Conservation (phyloP, 2,888 invertebrate genomes). For the Andrena minutula region DNA sequence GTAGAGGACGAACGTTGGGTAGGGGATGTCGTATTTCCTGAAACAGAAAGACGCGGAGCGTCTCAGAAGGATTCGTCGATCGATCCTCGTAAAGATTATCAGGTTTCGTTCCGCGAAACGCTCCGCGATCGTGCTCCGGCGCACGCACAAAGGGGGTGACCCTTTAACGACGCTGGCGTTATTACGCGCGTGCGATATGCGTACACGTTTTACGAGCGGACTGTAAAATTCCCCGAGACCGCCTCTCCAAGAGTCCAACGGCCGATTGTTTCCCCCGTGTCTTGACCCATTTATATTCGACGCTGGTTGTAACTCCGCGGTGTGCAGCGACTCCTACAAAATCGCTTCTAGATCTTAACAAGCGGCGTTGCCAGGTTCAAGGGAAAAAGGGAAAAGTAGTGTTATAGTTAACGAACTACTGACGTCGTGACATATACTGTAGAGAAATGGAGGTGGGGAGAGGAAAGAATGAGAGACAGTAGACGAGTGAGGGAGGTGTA, state of each 20-base stretch:
- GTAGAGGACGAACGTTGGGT: constrained; percentile 96
- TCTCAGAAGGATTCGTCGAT: constrained; percentile 11
- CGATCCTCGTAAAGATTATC: constrained; percentile 54
- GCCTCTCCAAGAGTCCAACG: constrained; percentile 43
- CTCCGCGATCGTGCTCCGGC: constrained; percentile 27
- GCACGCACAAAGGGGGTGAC: constrained; percentile 48
- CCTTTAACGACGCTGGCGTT: constrained; percentile 64
- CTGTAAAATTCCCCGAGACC: constrained; percentile 64
- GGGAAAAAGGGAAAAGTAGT: too few relatives aligned
- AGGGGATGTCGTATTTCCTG: constrained; percentile 97
- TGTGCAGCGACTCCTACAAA: background rate
- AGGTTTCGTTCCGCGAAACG: constrained; percentile 16
- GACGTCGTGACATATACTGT: too few relatives aligned
- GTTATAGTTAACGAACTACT: too few relatives aligned
- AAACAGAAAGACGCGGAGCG: constrained; percentile 62
- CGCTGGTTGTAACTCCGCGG: background rate
- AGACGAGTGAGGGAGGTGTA: too few relatives aligned
- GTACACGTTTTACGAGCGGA: constrained; percentile 58
- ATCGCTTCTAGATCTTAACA: too few relatives aligned
- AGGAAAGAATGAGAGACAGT: too few relatives aligned
- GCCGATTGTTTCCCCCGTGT: constrained; percentile 60
- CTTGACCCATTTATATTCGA: constrained; percentile 47
- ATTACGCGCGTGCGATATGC: constrained; percentile 64
- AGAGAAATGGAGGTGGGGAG: too few relatives aligned
- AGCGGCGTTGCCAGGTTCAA: too few relatives aligned